Evolutionary conservation across 1,140 invertebrate species (phyloP).

Genomic region (Gryon sp.): DNA sequence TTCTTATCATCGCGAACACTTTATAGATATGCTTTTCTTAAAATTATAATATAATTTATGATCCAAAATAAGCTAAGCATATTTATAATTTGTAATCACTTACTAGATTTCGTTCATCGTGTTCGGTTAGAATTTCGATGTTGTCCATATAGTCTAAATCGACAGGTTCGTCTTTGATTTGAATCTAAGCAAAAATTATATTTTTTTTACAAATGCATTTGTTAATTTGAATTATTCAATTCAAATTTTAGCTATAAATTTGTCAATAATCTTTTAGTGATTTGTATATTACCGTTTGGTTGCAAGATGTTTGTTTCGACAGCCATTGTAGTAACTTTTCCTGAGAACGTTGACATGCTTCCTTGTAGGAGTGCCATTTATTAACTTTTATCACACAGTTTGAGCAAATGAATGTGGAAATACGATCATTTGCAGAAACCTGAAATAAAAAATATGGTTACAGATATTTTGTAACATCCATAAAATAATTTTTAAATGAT

Average conservation of each 20-base stretch:
- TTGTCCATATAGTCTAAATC: constrained; percentile 67
- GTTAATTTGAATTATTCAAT: too few species aligned
- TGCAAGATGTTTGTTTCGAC: constrained; percentile 49
- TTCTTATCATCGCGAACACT: too few species aligned
- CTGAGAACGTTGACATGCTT: constrained; percentile 74
- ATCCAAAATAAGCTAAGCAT: too few species aligned
- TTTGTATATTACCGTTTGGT: constrained; percentile 39
- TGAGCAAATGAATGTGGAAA: constrained; percentile 76
- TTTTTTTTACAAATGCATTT: constrained; percentile 16
- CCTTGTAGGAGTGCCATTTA: constrained; percentile 77
- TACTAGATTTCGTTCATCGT: constrained; percentile 56
- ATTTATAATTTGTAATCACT: constrained; percentile 20
- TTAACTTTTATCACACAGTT: constrained; percentile 74
- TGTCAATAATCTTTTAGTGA: too few species aligned
- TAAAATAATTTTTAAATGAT: too few species aligned
- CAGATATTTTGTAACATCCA: not conserved
- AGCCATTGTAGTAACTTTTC: constrained; percentile 76
- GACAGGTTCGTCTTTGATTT: constrained; percentile 72
- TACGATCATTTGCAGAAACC: constrained; percentile 72
- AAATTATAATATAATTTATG: too few species aligned
- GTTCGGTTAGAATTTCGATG: constrained; percentile 57
- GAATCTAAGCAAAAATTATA: constrained; percentile 37
- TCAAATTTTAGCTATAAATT: too few species aligned
- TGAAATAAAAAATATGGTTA: constrained; percentile 54
- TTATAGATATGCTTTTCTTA: too few species aligned